Evolutionary conservation across 2,888 invertebrate species (phyloP).

Genomic region (Pilophorus perplexus): DNA sequence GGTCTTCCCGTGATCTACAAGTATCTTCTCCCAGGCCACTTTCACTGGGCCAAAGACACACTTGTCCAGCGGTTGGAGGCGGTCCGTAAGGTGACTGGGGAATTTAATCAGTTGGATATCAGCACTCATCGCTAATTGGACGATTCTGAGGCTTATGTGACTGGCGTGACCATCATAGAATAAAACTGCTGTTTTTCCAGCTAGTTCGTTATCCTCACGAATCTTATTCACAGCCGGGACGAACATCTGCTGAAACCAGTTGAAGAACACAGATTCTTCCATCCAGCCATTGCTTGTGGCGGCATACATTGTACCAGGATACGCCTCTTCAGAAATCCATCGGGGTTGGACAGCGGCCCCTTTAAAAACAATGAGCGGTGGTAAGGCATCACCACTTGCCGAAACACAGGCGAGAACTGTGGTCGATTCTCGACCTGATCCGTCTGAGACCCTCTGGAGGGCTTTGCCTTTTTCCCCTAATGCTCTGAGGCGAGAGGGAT

Average conservation of each 20-base stretch:
- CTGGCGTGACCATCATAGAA: slow-evolving; percentile 9
- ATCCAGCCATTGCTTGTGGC: slow-evolving; percentile 49
- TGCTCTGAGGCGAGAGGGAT: too few species aligned
- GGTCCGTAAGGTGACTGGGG: too few species aligned
- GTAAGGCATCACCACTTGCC: too few species aligned
- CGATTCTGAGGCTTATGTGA: slow-evolving; percentile 11
- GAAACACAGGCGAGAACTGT: too few species aligned
- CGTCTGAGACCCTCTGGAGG: too few species aligned
- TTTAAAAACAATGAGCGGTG: too few species aligned
- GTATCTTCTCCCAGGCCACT: slow-evolving; percentile 25
- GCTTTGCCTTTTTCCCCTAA: too few species aligned
- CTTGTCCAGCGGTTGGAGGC: slow-evolving; percentile 35
- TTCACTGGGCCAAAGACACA: slow-evolving; percentile 31
- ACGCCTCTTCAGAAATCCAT: too few species aligned
- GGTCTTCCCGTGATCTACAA: slow-evolving; percentile 28
- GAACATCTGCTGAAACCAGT: slow-evolving; percentile 41
- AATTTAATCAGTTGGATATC: too few species aligned
- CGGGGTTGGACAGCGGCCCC: too few species aligned
- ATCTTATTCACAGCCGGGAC: slow-evolving; percentile 40
- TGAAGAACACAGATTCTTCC: slow-evolving; percentile 46
- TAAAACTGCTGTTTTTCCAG: slow-evolving; percentile 4
- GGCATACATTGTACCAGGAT: slow-evolving; percentile 48
- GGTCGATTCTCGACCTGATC: too few species aligned
- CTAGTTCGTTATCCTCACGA: slow-evolving; percentile 5
- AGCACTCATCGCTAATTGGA: not conserved